phyloP scores from a whole-genome alignment of 2,113 vertebrate genomes.

The Sinocyclocheilus anshuiensis region DNA sequence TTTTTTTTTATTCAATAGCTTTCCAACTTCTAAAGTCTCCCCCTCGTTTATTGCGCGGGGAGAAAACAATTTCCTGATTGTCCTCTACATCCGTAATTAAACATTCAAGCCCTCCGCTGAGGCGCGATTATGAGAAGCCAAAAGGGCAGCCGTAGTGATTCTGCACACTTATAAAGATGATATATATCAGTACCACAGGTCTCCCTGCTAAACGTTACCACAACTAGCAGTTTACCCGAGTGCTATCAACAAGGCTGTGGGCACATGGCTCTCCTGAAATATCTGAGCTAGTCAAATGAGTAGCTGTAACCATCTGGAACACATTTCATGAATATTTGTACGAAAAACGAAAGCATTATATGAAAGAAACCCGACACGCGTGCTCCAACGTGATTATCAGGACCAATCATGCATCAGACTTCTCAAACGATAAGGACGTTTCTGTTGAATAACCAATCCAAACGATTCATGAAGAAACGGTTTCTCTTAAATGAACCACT shows the following conservation, averaged over 20 bases:
- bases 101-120: slow-evolving; percentile 35
- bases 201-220: slow-evolving; percentile 10
- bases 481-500: slow-evolving; percentile 25
- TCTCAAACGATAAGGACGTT: neutral
- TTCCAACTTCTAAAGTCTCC: slow-evolving; percentile 49
- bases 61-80: slow-evolving; percentile 52
- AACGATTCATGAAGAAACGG: slow-evolving; percentile 24
- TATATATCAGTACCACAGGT: slow-evolving; percentile 22
- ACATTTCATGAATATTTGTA: neutral
- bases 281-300: neutral
- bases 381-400: neutral
- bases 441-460: slow-evolving; percentile 27
- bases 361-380: neutral
- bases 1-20: slow-evolving; percentile 56
- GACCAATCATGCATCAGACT: neutral
- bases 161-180: slow-evolving; percentile 47
- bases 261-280: neutral
- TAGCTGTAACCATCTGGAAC: neutral
- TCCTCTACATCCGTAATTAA: slow-evolving; percentile 42
- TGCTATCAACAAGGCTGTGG: neutral
- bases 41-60: slow-evolving; percentile 45
- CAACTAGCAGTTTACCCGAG: slow-evolving; percentile 15
- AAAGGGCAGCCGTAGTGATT: slow-evolving; percentile 23
- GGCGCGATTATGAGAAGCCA: slow-evolving; percentile 33
- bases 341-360: neutral